Percentiles rank a stretch among this genome's conserved stretches.
Conservation (phyloP, 2,888 invertebrate genomes). For the Automeris io region DNA sequence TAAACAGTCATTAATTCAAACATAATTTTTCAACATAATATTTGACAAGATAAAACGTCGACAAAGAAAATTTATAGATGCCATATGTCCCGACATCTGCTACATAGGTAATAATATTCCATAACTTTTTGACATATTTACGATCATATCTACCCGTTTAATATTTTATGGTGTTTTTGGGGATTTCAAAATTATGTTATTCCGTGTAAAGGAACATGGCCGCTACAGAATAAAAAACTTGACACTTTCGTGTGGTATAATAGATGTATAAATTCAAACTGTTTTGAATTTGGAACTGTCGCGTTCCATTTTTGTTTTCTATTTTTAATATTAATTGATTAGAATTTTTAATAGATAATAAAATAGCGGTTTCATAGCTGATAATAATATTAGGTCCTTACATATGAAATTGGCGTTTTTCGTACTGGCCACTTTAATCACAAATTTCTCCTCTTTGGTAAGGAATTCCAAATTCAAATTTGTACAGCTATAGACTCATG, state of each 20-base stretch:
- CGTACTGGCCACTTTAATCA: too few species aligned
- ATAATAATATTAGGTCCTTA: too few species aligned
- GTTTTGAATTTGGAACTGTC: background rate
- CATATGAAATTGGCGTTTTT: too few species aligned
- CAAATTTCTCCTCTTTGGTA: too few species aligned
- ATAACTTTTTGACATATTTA: constrained; percentile 39
- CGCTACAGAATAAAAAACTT: background rate
- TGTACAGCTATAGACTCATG: too few species aligned
- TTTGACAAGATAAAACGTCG: constrained; percentile 3
- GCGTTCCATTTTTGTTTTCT: background rate
- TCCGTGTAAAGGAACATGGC: background rate
- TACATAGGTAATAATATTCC: constrained; percentile 26
- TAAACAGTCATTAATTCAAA: constrained; percentile 1
- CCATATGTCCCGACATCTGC: constrained; percentile 45
- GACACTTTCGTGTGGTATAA: background rate
- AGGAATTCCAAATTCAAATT: too few species aligned
- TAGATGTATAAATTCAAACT: background rate
- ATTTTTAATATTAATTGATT: too few species aligned
- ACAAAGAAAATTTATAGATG: constrained; percentile 13
- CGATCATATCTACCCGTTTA: constrained; percentile 16
- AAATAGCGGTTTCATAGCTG: too few species aligned
- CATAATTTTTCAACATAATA: constrained; percentile 2
- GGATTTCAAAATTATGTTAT: constrained; percentile 11
- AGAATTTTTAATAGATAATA: too few species aligned
- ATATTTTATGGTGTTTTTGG: constrained; percentile 22